Percentiles rank a stretch among this genome's conserved stretches.
These are phyloP conservation scores for Lithophane leautieri DNA, from an alignment of 2,888 invertebrate genomes.

Conservation along the genomic window DNA sequence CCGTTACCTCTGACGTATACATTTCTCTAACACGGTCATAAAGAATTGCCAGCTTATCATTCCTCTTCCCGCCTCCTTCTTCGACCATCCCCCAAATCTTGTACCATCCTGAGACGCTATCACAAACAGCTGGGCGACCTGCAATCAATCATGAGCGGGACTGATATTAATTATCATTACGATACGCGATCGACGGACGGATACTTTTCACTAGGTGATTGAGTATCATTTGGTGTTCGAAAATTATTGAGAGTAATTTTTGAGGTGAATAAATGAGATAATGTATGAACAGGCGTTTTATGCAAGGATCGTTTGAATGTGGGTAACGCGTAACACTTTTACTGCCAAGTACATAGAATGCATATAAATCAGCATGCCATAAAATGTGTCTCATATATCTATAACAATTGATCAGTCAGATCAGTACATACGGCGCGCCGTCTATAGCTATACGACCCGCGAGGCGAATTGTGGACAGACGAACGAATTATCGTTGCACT, in stretches of 20 bases:
- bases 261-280: constrained; percentile 13
- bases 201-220: constrained; percentile 57
- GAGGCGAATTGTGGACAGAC: too few relatives aligned
- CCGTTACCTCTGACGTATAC: neutral
- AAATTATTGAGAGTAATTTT: constrained; percentile 48
- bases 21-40: neutral
- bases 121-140: constrained; percentile 75
- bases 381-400: too few relatives aligned
- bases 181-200: constrained; percentile 64
- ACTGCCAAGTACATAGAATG: too few relatives aligned
- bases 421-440: too few relatives aligned
- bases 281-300: neutral
- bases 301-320: neutral
- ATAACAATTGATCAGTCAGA: too few relatives aligned
- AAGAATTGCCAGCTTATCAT: neutral
- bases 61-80: constrained; percentile 15
- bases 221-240: constrained; percentile 37
- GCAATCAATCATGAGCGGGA: constrained; percentile 78
- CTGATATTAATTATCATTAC: constrained; percentile 80
- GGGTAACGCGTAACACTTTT: too few relatives aligned
- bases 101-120: constrained; percentile 69
- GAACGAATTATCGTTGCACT: too few relatives aligned
- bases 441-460: too few relatives aligned
- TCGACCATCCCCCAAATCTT: constrained; percentile 54
- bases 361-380: too few relatives aligned